Evolutionary conservation across 1,140 invertebrate genomes (phyloP).

Genomic region (Teleogryllus occipitalis): DNA sequence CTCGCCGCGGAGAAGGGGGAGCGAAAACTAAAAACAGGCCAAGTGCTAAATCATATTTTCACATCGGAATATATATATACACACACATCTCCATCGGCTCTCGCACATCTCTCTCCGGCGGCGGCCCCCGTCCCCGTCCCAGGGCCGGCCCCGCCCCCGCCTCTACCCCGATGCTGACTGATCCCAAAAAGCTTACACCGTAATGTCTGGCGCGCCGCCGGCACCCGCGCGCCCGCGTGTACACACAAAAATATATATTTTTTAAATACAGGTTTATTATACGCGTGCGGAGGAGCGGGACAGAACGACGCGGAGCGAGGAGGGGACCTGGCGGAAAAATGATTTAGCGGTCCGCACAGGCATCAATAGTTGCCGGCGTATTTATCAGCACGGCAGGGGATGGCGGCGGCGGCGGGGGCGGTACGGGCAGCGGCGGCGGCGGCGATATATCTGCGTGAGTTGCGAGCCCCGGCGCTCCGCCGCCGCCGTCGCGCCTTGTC

Average conservation of each 20-base stretch:
- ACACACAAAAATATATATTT: constrained; percentile 2
- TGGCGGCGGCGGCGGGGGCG: no score
- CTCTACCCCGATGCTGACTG: background rate
- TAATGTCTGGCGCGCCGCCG: background rate
- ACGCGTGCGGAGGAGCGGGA: background rate
- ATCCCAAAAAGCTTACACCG: background rate
- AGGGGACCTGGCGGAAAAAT: background rate
- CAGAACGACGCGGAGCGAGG: background rate
- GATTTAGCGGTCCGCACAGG: constrained; percentile 2
- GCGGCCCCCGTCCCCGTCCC: no score
- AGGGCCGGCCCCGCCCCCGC: no score
- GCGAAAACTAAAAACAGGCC: background rate
- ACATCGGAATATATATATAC: constrained; percentile 9
- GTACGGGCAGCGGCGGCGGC: no score
- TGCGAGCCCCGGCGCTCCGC: background rate
- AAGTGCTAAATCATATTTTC: constrained; percentile 18
- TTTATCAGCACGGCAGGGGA: background rate
- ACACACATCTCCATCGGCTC: no score
- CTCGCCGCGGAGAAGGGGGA: no score
- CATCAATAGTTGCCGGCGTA: background rate
- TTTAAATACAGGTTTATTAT: constrained; percentile 6
- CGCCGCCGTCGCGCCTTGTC: background rate
- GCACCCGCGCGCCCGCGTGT: background rate
- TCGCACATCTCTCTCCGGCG: no score
- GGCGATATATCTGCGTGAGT: background rate